Evolutionary conservation across 2,888 invertebrate species (phyloP).

Genomic region (Dermolepida albohirtum): DNA sequence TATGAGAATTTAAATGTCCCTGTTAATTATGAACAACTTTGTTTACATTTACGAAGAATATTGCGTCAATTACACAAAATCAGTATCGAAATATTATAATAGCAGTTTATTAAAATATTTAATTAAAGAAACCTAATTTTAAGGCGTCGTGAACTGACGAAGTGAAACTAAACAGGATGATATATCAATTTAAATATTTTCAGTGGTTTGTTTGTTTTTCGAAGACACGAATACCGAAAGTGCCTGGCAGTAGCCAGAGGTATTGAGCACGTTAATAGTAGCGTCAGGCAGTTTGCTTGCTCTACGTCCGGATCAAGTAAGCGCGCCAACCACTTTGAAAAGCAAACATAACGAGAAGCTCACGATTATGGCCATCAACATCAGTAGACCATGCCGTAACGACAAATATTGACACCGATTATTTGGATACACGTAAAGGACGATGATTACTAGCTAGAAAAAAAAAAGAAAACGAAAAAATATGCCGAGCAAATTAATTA

Average conservation of each 20-base stretch:
- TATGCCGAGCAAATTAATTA: slow-evolving; percentile 4
- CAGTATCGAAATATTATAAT: too few species aligned
- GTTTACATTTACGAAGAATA: too few species aligned
- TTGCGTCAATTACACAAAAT: too few species aligned
- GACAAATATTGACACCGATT: slow-evolving; percentile 31
- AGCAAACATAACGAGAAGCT: slow-evolving; percentile 30
- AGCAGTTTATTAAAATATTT: too few species aligned
- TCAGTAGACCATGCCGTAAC: slow-evolving; percentile 16
- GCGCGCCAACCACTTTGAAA: slow-evolving; percentile 41
- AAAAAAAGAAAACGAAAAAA: slow-evolving; percentile 3
- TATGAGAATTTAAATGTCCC: too few species aligned
- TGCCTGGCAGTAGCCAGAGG: background rate
- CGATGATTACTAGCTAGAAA: slow-evolving; percentile 30
- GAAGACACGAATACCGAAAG: background rate
- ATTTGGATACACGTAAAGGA: slow-evolving; percentile 33
- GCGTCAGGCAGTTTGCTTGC: slow-evolving; percentile 5
- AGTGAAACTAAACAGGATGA: slow-evolving; percentile 2
- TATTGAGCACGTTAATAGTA: background rate
- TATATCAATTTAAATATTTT: slow-evolving; percentile 12
- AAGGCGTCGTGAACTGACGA: too few species aligned
- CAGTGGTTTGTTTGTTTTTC: slow-evolving; percentile 9
- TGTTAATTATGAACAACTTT: too few species aligned
- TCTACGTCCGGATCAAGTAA: slow-evolving; percentile 10
- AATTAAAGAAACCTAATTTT: too few species aligned
- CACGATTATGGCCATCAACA: slow-evolving; percentile 34